Evolutionary conservation across 2,888 invertebrate species (phyloP).

Genomic region (Trichogramma dendrolimi): DNA sequence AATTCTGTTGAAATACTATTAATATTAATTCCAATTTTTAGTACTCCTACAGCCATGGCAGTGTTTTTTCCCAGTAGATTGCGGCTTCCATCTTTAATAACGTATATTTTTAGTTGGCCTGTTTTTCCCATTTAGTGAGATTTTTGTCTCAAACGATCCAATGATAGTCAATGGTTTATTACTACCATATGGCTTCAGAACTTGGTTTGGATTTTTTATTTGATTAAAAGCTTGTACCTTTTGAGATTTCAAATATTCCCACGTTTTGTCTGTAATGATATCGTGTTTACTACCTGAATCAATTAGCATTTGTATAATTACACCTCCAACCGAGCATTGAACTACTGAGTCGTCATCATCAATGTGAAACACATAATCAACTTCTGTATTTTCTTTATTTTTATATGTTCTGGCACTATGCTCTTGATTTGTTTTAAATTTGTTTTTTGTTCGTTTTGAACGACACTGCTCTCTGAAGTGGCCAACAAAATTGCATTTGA

Average conservation of each 20-base stretch:
- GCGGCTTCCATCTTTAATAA: slow-evolving; percentile 17
- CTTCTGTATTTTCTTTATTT: neutral
- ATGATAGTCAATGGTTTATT: neutral
- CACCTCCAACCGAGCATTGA: slow-evolving; percentile 26
- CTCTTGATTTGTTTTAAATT: neutral
- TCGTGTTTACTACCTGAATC: slow-evolving; percentile 35
- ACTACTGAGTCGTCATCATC: slow-evolving; percentile 1
- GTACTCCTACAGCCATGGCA: slow-evolving; percentile 27
- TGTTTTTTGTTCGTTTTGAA: neutral
- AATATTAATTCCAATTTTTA: slow-evolving; percentile 28
- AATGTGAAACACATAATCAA: slow-evolving; percentile 10
- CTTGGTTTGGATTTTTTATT: too few relatives aligned
- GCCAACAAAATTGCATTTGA: neutral
- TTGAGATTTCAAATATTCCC: too few relatives aligned
- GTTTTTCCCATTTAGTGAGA: slow-evolving; percentile 13
- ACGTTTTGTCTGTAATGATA: too few relatives aligned
- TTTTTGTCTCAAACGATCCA: slow-evolving; percentile 7
- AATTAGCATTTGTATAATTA: slow-evolving; percentile 29
- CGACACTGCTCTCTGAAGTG: slow-evolving; percentile 11
- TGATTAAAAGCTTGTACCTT: too few relatives aligned
- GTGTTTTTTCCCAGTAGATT: slow-evolving; percentile 31
- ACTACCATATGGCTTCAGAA: slow-evolving; percentile 22
- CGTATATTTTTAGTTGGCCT: slow-evolving; percentile 26
- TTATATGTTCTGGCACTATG: neutral
- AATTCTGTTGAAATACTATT: slow-evolving; percentile 15